Evolutionary conservation across 1,140 invertebrate genomes (phyloP).

Genomic region (Macrobrachium nipponense): DNA sequence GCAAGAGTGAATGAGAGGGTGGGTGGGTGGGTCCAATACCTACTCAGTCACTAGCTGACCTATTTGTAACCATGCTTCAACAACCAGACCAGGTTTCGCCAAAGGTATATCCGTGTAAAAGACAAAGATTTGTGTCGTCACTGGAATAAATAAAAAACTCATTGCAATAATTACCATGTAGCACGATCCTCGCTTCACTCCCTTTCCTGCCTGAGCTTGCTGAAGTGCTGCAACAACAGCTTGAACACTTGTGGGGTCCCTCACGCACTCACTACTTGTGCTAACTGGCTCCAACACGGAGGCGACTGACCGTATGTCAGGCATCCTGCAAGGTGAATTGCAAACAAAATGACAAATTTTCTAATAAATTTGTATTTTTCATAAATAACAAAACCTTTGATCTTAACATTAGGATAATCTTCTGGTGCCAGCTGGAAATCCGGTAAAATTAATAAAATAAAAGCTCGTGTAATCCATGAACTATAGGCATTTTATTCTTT

Average conservation of each 20-base stretch:
- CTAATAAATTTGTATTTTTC: too few relatives aligned
- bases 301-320: slow-evolving; percentile 49
- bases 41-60: too few relatives aligned
- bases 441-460: too few relatives aligned
- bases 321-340: slow-evolving; percentile 25
- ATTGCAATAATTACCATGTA: slow-evolving; percentile 19
- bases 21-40: too few relatives aligned
- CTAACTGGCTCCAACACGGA: slow-evolving; percentile 40
- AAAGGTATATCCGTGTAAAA: neutral
- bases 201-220: slow-evolving; percentile 38
- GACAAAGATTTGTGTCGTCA: neutral
- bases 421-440: too few relatives aligned
- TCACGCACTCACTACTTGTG: slow-evolving; percentile 29
- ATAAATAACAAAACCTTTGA: too few relatives aligned
- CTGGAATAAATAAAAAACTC: neutral
- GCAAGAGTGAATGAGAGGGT: too few relatives aligned
- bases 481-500: too few relatives aligned
- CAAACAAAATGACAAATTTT: too few relatives aligned
- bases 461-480: too few relatives aligned
- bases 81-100: neutral
- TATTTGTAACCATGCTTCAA: neutral
- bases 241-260: slow-evolving; percentile 54
- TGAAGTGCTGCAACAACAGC: slow-evolving; percentile 55
- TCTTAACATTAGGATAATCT: too few relatives aligned
- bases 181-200: slow-evolving; percentile 32